Percentiles rank a stretch among this genome's conserved stretches.
These are phyloP conservation scores for Oopsacas minuta DNA, from an alignment of 37 sponge, comb jelly and placozoan species.

Conservation along the genomic window DNA sequence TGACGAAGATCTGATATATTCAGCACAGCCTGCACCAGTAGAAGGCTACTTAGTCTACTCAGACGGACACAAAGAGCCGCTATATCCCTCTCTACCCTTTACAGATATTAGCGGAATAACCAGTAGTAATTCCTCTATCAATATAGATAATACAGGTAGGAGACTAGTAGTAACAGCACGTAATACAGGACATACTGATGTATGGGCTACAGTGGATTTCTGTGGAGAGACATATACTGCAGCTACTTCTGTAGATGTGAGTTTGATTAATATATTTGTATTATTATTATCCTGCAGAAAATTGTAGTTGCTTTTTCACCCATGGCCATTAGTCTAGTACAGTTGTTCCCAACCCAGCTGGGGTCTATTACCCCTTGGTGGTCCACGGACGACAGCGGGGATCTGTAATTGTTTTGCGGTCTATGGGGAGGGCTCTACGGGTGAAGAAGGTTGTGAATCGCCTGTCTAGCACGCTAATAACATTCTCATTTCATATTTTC, in stretches of 20 bases:
- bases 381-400: too few relatives aligned
- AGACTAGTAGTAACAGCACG: background rate
- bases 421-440: too few relatives aligned
- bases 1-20: background rate
- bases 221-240: conserved; percentile 10
- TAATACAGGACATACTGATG: background rate
- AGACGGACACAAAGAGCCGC: background rate
- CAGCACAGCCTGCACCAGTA: background rate
- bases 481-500: too few relatives aligned
- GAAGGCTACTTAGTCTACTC: background rate
- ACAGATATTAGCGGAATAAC: background rate
- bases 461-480: too few relatives aligned
- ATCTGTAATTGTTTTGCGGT: too few relatives aligned
- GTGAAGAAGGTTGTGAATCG: too few relatives aligned
- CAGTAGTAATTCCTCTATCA: background rate
- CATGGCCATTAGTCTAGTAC: too few relatives aligned
- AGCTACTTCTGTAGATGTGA: background rate
- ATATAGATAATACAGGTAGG: background rate
- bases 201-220: background rate
- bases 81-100: background rate
- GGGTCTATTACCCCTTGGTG: too few relatives aligned
- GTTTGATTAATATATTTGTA: too few relatives aligned
- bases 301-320: too few relatives aligned
- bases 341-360: too few relatives aligned
- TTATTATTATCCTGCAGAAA: too few relatives aligned